Evolutionary conservation across 2,888 invertebrate genomes (phyloP).

Genomic region (Brachyopa scutellaris): DNA sequence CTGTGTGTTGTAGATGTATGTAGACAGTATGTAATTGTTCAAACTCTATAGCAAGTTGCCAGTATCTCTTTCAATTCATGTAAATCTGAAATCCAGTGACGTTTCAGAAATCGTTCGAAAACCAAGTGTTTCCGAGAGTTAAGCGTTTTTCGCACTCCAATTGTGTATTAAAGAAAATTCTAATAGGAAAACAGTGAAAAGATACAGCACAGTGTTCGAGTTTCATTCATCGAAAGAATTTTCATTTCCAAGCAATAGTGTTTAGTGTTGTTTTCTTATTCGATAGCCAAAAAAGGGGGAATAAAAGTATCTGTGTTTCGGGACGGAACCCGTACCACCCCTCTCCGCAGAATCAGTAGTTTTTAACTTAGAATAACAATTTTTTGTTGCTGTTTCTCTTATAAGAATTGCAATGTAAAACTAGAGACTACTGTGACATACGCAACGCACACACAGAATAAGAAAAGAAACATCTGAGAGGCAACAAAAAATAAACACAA

Average conservation of each 20-base stretch:
- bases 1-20: conserved; percentile 12
- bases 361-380: conserved; percentile 49
- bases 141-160: neutral
- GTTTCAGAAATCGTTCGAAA: conserved; percentile 56
- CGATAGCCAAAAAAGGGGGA: neutral
- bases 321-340: conserved; percentile 10
- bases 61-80: conserved; percentile 51
- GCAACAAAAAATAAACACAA: neutral
- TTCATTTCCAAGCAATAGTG: neutral
- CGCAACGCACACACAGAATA: conserved; percentile 16
- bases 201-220: neutral
- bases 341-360: neutral
- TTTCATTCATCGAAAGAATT: neutral
- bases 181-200: neutral
- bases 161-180: conserved; percentile 12
- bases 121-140: conserved; percentile 22
- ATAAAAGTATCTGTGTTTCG: conserved; percentile 2
- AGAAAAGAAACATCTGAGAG: neutral
- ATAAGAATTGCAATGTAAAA: conserved; percentile 53
- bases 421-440: conserved; percentile 36
- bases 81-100: conserved; percentile 62
- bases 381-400: conserved; percentile 26
- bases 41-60: neutral
- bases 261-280: neutral
- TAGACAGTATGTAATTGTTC: conserved; percentile 22